Base-by-base conservation (phyloP, 2,797 vertebrate genomes). In the Enteromius radiatus region DNA sequence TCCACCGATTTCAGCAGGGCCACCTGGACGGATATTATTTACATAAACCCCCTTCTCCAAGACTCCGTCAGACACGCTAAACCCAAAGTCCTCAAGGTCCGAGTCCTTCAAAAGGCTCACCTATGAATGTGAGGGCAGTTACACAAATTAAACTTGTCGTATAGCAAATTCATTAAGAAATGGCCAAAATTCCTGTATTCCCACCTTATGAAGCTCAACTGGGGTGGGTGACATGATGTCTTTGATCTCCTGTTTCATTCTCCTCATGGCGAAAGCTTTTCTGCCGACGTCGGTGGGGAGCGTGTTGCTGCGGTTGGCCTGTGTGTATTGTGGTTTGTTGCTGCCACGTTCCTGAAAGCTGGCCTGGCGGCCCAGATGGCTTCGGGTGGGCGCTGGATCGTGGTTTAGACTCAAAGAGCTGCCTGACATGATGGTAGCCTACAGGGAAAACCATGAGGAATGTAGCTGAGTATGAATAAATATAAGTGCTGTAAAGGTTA, bases 391-490 rank as follows among this genome's bases (percentile, higher is more conserved):
- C 5, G 95, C 89, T 5, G 94, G 93, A 86, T 99, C 97, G 2
- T 98, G 97, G 93, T 98, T 98, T 92, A 99, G 93, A 87, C 97
- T 99, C 91, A 98, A 92, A 78, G 94, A 98, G 91, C 98, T 99
- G 91, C 98, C 97, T 21, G 97, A 99, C 98, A 99, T 99, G 92
- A 99, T 99, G 89, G 98, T 98, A 65, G 98, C 98, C 98, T 99
- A 91, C 74, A 92, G 78, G 80, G 83, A 68, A 52, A 79, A 79
- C 56, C 76, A 84, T 4, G 41, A 15, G 67, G 1, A 69, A 33
- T 26, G 11, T 28, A 45, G 71, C 38, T 43, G 45, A 82, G 56
- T 76, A 61, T 5, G 28, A 64, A 38, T 78, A 70, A n/a, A 63
- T 71, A 45, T 56, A 76, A 26, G 47, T 19, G 5, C n/a, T 49